Evolutionary conservation across 1,140 invertebrate genomes (phyloP).

Genomic region (Leptinotarsa texana): DNA sequence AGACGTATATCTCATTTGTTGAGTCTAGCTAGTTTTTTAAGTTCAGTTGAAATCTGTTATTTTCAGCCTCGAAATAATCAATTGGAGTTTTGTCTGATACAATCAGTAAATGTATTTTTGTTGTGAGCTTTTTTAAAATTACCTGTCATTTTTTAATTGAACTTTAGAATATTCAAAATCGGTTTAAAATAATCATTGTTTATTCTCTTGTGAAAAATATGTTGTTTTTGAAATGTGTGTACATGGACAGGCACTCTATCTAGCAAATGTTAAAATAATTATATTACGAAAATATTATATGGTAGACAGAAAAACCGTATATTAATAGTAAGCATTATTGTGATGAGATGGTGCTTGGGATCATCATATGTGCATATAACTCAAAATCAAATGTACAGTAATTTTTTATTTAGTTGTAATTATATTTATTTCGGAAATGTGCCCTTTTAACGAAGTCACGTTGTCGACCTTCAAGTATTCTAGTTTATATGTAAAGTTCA

Average conservation of each 20-base stretch:
- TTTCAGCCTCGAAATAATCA: background rate
- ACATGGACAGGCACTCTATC: conserved; percentile 7
- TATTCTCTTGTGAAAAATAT: background rate
- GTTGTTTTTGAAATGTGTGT: background rate
- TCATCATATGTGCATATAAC: conserved; percentile 27
- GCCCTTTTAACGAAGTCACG: background rate
- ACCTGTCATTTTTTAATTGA: no score
- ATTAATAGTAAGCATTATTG: conserved; percentile 51
- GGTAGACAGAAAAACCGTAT: conserved; percentile 48
- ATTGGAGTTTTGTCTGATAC: no score
- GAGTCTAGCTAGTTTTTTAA: background rate
- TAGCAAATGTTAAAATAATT: conserved; percentile 26
- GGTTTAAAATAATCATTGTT: no score
- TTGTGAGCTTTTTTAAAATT: no score
- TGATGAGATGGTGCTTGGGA: conserved; percentile 52
- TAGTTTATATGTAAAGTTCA: background rate
- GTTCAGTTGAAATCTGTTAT: background rate
- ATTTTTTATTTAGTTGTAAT: conserved; percentile 3
- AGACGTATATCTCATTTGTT: background rate
- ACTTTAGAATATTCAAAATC: no score
- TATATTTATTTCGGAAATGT: conserved; percentile 15
- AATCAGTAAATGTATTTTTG: no score
- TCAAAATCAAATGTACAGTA: conserved; percentile 35
- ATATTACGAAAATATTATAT: conserved; percentile 49
- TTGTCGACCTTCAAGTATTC: background rate